Evolutionary conservation across 2,113 vertebrate species (phyloP).

Genomic region (Butastur rufipennis): DNA sequence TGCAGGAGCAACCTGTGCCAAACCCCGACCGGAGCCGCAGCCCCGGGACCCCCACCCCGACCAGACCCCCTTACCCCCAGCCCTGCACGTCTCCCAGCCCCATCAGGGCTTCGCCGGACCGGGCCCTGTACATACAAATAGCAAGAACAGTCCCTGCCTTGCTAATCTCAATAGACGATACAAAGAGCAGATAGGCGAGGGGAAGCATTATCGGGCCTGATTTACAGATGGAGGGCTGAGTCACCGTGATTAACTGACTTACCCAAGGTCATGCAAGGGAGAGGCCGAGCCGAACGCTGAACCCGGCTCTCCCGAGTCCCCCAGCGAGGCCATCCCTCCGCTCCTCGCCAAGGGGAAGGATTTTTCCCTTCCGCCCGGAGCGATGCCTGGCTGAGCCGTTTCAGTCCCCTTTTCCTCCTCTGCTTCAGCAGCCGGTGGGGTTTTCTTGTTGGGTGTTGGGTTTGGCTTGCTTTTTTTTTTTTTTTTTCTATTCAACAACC

Average conservation of each 20-base stretch:
- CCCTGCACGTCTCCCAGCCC: neutral
- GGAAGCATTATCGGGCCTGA: neutral
- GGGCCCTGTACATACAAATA: neutral
- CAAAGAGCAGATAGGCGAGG: neutral
- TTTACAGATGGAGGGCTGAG: slow-evolving; percentile 43
- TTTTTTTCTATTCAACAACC: neutral
- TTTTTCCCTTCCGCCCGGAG: neutral
- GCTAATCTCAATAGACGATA: neutral
- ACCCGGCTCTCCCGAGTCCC: neutral
- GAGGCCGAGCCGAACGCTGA: neutral
- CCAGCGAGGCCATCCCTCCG: neutral
- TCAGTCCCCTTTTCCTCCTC: neutral
- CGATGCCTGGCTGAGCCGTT: neutral
- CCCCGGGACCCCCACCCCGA: too few relatives aligned
- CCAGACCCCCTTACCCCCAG: neutral
- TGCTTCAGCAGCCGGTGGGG: neutral
- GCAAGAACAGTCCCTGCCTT: slow-evolving; percentile 10
- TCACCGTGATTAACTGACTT: neutral
- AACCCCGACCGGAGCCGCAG: fast-evolving
- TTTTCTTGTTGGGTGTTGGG: neutral
- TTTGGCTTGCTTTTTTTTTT: too few relatives aligned
- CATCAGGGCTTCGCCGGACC: neutral
- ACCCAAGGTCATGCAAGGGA: slow-evolving; percentile 38
- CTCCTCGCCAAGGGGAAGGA: neutral
- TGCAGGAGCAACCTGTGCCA: neutral